Percentiles rank a stretch among this genome's conserved stretches.
These are phyloP conservation scores for Sesamia inferens DNA, from an alignment of 2,888 invertebrate species.

Conservation along the genomic window DNA sequence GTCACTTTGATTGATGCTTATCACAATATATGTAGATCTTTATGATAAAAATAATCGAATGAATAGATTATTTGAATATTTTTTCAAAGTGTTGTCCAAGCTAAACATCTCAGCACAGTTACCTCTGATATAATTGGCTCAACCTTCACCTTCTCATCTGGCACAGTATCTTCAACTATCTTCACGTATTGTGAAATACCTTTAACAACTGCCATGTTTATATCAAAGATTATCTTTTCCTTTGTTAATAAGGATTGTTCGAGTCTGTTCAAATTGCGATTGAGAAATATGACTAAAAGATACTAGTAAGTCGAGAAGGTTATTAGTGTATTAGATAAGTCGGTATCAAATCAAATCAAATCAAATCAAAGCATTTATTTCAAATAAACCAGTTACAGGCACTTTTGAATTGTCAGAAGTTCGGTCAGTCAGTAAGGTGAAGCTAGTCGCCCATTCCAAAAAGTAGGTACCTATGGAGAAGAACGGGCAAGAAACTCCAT, in stretches of 20 bases:
- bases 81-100: neutral
- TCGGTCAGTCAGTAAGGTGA: no score
- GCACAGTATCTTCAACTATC: constrained; percentile 20
- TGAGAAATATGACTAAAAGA: constrained; percentile 27
- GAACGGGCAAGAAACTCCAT: no score
- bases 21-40: neutral
- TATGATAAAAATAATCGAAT: neutral
- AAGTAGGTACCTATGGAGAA: no score
- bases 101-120: neutral
- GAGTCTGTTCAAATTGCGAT: constrained; percentile 21
- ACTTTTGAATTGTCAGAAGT: no score
- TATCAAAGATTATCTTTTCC: constrained; percentile 21
- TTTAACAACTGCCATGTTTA: constrained; percentile 25
- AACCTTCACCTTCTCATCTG: constrained; percentile 44
- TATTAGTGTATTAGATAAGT: constrained; percentile 22
- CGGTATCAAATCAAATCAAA: no score
- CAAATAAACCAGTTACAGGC: no score
- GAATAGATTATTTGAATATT: neutral
- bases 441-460: no score
- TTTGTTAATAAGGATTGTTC: constrained; percentile 20
- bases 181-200: constrained; percentile 34
- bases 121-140: constrained; percentile 8
- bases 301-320: constrained; percentile 9
- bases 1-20: neutral
- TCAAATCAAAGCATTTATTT: no score